These are phyloP conservation scores for Branchipolynoe longqiensis DNA, from an alignment of 2,888 invertebrate species.

Conservation along the genomic window DNA sequence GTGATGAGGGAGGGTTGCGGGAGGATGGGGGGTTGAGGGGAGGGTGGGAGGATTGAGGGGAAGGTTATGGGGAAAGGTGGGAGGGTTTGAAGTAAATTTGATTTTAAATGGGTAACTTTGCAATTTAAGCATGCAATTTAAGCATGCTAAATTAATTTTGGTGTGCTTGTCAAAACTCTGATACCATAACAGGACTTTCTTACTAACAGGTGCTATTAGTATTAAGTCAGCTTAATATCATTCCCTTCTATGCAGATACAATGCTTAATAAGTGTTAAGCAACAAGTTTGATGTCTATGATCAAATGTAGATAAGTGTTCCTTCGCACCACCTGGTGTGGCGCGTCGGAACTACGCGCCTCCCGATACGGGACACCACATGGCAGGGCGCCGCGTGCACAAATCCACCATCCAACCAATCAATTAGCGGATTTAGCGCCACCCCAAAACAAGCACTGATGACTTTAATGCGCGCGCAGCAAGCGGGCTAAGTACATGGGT, in stretches of 20 bases:
- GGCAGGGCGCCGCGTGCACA: not conserved
- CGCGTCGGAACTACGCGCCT: not conserved
- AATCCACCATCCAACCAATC: slow-evolving; percentile 3
- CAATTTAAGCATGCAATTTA: not conserved
- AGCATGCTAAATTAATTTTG: not conserved
- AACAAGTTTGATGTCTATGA: not conserved
- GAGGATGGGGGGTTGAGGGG: not conserved
- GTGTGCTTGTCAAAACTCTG: not conserved
- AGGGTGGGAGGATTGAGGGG: not conserved
- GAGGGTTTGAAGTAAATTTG: not conserved
- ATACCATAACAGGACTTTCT: not conserved
- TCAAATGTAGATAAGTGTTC: not conserved
- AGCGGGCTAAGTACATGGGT: not conserved
- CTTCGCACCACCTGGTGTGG: not conserved
- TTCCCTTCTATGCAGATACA: not conserved
- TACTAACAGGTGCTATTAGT: not conserved
- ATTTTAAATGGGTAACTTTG: not conserved
- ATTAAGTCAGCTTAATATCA: not conserved
- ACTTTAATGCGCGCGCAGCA: not conserved
- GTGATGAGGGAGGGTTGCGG: not conserved
- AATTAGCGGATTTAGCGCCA: not conserved
- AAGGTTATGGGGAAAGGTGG: not conserved
- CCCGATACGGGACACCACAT: not conserved
- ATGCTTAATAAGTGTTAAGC: not conserved
- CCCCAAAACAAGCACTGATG: slow-evolving; percentile 30